These are phyloP conservation scores for Thalassophryne amazonica DNA, from an alignment of 2,797 vertebrate species.

Conservation along the genomic window DNA sequence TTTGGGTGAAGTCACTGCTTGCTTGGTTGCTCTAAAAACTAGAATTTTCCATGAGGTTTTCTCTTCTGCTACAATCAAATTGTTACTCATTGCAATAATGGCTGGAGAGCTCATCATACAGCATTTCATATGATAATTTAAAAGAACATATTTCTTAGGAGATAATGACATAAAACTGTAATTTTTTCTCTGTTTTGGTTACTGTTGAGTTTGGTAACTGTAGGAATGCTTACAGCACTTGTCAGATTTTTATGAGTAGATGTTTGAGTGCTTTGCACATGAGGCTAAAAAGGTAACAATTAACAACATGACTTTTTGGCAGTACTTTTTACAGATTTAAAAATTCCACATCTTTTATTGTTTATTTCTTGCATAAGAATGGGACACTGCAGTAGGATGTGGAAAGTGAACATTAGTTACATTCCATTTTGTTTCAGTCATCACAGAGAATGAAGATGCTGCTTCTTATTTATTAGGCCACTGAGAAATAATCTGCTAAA, in stretches of 20 bases:
- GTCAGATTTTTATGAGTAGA: not conserved
- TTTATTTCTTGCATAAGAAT: not conserved
- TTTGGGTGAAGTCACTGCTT: not conserved
- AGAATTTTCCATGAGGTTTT: conserved; percentile 12
- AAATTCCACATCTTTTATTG: not conserved
- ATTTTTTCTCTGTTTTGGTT: conserved; percentile 1
- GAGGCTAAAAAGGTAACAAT: not conserved
- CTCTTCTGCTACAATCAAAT: conserved; percentile 9
- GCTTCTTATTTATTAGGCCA: too few species aligned
- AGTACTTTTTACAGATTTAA: not conserved
- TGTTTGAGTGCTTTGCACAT: not conserved
- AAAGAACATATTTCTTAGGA: not conserved
- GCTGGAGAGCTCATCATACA: not conserved
- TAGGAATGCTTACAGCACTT: not conserved
- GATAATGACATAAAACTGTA: not conserved
- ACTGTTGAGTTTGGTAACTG: not conserved
- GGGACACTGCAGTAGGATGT: not conserved
- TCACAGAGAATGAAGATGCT: too few species aligned
- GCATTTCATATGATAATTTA: not conserved
- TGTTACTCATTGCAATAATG: not conserved
- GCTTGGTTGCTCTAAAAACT: conserved; percentile 1
- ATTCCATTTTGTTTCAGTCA: too few species aligned
- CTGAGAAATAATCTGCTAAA: too few species aligned
- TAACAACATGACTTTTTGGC: not conserved
- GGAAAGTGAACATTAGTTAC: too few species aligned